Percentiles rank a stretch among this genome's conserved stretches.
Conservation (phyloP, 2,113 vertebrate genomes). For the Alethe diademata region DNA sequence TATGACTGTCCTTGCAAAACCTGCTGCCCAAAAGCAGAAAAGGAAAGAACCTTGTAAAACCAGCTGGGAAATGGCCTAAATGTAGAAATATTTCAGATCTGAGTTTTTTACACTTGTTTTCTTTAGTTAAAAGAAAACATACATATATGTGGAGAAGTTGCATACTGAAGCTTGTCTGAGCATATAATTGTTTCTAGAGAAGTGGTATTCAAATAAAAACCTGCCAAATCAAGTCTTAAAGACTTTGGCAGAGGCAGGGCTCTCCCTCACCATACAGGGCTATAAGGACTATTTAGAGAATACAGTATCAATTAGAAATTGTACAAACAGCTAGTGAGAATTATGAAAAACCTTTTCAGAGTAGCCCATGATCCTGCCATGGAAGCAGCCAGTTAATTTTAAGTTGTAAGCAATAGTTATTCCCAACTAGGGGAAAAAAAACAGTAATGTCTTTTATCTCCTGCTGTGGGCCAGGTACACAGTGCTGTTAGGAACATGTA, state of each 20-base stretch:
- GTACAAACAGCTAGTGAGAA: not conserved
- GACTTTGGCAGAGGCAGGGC: not conserved
- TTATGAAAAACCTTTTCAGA: not conserved
- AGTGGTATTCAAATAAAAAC: not conserved
- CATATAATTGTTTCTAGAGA: not conserved
- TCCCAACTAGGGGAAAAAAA: not conserved
- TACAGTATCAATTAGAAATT: not conserved
- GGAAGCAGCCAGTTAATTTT: not conserved
- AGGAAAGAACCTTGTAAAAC: not conserved
- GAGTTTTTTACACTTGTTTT: not conserved
- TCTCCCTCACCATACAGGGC: not conserved
- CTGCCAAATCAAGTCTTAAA: not conserved
- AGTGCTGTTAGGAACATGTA: not conserved
- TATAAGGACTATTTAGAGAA: not conserved
- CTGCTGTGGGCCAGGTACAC: not conserved
- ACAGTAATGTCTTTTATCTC: not conserved
- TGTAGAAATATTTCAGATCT: not conserved
- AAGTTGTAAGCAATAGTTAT: not conserved
- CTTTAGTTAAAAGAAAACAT: not conserved
- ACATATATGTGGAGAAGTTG: not conserved
- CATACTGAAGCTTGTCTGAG: not conserved
- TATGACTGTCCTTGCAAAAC: not conserved
- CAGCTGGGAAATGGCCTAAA: not conserved
- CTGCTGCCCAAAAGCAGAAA: not conserved
- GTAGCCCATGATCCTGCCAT: not conserved